These are phyloP conservation scores for Microcebus murinus DNA, from an alignment of 2,113 vertebrate species.

Conservation along the genomic window DNA sequence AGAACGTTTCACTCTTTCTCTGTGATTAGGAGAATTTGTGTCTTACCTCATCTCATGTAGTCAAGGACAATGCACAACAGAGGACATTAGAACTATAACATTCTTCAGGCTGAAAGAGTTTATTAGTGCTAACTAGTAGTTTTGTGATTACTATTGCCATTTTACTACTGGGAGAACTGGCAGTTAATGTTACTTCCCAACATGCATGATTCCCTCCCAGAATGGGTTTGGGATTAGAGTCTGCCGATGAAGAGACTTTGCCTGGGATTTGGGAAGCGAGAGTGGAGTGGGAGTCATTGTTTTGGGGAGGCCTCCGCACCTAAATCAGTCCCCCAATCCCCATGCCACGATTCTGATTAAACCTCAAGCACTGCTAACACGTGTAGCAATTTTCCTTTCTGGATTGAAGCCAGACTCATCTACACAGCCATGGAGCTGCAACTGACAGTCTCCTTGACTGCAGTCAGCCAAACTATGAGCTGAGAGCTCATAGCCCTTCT, in stretches of 20 bases:
- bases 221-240: background rate
- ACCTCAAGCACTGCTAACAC: too few species aligned
- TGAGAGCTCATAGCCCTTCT: background rate
- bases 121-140: background rate
- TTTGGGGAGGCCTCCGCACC: background rate
- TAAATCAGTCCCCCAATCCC: background rate
- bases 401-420: background rate
- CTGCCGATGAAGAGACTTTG: background rate
- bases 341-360: background rate
- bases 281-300: background rate
- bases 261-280: background rate
- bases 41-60: too few species aligned
- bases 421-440: background rate
- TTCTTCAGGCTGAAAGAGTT: background rate
- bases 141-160: background rate
- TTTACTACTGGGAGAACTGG: background rate
- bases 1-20: background rate
- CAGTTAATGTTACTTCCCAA: fast-evolving
- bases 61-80: background rate
- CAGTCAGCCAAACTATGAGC: background rate
- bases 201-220: fast-evolving
- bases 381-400: background rate
- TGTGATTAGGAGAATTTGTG: background rate
- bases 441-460: background rate
- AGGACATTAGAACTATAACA: fast-evolving